Conservation (phyloP, 2,888 invertebrate species). For the Drosophila niveifrons region DNA sequence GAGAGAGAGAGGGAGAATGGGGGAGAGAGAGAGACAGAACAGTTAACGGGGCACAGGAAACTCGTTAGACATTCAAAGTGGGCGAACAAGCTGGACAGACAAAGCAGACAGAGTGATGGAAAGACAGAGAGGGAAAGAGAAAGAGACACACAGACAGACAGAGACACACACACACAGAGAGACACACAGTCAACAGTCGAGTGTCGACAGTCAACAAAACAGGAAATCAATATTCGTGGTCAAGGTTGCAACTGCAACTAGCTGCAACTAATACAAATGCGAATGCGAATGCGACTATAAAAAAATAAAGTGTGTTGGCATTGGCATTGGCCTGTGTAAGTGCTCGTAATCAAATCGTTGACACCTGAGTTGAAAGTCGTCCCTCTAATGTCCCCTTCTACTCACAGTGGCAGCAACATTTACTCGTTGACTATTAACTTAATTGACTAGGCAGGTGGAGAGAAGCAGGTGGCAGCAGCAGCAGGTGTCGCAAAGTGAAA, state of each 20-base stretch:
- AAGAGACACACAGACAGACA: conserved; percentile 4
- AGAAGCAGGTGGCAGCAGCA: not conserved
- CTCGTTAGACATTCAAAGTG: conserved; percentile 66
- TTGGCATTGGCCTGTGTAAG: conserved; percentile 62
- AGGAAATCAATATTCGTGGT: conserved; percentile 85
- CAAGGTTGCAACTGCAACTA: conserved; percentile 77
- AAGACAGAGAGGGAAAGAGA: not conserved
- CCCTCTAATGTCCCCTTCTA: not conserved
- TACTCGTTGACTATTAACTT: conserved; percentile 44
- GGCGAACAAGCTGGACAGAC: conserved; percentile 17
- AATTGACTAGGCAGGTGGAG: conserved; percentile 39
- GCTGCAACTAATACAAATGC: conserved; percentile 39
- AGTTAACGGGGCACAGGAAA: conserved; percentile 61
- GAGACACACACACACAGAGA: conserved; percentile 3
- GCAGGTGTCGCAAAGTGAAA: not conserved
- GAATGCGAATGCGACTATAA: conserved; percentile 15
- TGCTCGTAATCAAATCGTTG: conserved; percentile 66
- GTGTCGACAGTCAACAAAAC: conserved; percentile 51
- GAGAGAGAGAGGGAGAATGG: no score
- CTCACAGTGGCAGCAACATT: conserved; percentile 11
- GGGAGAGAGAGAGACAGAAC: not conserved
- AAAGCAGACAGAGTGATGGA: not conserved
- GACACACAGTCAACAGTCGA: conserved; percentile 13
- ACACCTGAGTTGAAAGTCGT: conserved; percentile 65
- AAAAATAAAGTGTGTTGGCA: conserved; percentile 46